phyloP scores from a whole-genome alignment of 2,797 vertebrate genomes.

The Cynodonichthys magdalenae region DNA sequence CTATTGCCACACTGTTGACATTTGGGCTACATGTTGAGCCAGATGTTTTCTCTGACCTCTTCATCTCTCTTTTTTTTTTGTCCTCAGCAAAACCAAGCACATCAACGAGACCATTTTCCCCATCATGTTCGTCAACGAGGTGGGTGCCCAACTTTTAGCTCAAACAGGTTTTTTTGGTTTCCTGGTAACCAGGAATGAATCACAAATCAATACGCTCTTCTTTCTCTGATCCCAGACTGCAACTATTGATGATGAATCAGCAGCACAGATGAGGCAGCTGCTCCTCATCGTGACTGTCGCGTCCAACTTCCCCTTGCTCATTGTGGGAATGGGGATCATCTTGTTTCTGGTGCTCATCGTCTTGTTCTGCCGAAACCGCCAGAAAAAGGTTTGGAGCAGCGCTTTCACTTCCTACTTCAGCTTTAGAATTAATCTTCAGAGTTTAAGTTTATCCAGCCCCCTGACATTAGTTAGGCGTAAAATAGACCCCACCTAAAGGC shows the following conservation, averaged over 20 bases:
- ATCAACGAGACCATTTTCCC: constrained; percentile 85
- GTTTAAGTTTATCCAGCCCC: constrained; percentile 18
- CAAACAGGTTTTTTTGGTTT: neutral
- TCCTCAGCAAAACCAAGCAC: constrained; percentile 72
- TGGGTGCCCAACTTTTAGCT: constrained; percentile 38
- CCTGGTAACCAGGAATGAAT: neutral
- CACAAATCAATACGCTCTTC: neutral
- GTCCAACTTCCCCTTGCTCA: constrained; percentile 83
- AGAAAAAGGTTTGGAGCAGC: constrained; percentile 78
- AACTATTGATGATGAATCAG: constrained; percentile 81
- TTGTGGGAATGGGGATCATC: constrained; percentile 81
- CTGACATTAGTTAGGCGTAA: constrained; percentile 46
- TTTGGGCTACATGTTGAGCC: constrained; percentile 42
- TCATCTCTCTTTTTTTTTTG: constrained; percentile 16
- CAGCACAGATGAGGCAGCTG: constrained; percentile 80
- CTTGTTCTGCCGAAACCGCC: constrained; percentile 82
- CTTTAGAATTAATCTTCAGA: constrained; percentile 39
- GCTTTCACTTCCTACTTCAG: neutral
- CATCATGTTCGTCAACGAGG: constrained; percentile 87
- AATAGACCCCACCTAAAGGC: constrained; percentile 7
- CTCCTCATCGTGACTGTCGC: constrained; percentile 80
- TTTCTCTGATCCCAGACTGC: constrained; percentile 71
- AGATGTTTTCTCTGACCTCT: constrained; percentile 40
- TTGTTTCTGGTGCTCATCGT: constrained; percentile 81
- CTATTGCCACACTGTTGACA: constrained; percentile 37